Conservation (phyloP, 2,888 invertebrate species). For the Conops quadrifasciatus region DNA sequence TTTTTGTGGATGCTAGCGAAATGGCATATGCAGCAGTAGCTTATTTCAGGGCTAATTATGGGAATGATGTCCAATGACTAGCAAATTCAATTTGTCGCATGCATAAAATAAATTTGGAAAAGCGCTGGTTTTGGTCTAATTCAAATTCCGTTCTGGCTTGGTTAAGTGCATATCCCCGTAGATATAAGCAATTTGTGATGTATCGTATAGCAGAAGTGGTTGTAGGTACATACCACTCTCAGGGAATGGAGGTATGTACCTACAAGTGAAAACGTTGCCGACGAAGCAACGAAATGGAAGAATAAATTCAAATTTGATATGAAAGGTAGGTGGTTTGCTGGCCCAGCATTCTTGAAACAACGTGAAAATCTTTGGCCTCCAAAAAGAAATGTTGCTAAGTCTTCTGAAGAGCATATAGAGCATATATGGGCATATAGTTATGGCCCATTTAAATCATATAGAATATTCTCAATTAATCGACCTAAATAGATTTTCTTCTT, state of each 20-base stretch:
- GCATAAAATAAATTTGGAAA: not conserved
- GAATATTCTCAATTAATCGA: too few species aligned
- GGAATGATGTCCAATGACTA: not conserved
- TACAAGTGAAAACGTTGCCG: constrained; percentile 41
- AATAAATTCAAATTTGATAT: constrained; percentile 10
- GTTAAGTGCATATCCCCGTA: constrained; percentile 41
- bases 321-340: constrained; percentile 35
- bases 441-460: too few species aligned
- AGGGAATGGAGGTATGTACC: constrained; percentile 38
- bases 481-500: too few species aligned
- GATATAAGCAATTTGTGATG: constrained; percentile 42
- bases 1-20: not conserved
- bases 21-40: not conserved
- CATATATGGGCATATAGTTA: too few species aligned
- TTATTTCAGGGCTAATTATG: not conserved
- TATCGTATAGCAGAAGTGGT: constrained; percentile 41
- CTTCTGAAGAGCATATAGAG: not conserved
- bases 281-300: constrained; percentile 42
- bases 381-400: constrained; percentile 29
- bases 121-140: not conserved
- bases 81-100: not conserved
- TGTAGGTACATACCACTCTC: constrained; percentile 36
- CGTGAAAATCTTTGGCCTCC: not conserved
- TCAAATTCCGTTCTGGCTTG: not conserved
- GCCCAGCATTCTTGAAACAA: constrained; percentile 38